Evolutionary conservation across 2,797 vertebrate species (phyloP).

Genomic region (Leucoraja ocellata): DNA sequence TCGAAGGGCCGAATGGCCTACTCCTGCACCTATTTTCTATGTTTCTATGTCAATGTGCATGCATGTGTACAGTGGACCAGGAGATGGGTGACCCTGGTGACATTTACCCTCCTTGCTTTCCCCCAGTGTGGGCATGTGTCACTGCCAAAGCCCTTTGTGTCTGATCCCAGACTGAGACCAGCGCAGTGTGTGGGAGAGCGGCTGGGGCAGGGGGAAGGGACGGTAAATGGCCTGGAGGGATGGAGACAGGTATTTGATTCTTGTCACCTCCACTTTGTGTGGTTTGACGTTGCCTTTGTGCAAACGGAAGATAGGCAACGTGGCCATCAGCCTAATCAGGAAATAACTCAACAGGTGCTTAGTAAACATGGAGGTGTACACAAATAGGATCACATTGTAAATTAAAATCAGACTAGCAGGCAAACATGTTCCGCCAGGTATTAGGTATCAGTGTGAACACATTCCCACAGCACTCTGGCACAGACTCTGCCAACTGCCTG

Average conservation of each 20-base stretch:
- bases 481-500: not conserved
- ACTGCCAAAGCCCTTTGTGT: too few species aligned
- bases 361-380: constrained; percentile 22
- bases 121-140: too few species aligned
- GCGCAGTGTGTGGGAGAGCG: not conserved
- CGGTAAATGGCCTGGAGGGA: not conserved
- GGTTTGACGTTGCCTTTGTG: constrained; percentile 21
- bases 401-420: constrained; percentile 10
- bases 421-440: constrained; percentile 1
- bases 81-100: too few species aligned
- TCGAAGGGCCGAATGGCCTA: too few species aligned
- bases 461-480: not conserved
- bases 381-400: constrained; percentile 24
- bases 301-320: constrained; percentile 23
- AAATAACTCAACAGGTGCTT: constrained; percentile 35
- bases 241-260: constrained; percentile 10
- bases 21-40: too few species aligned
- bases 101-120: too few species aligned
- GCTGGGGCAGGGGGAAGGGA: not conserved
- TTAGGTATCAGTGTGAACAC: constrained; percentile 26
- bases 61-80: too few species aligned
- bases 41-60: too few species aligned
- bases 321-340: constrained; percentile 22
- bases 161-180: too few species aligned
- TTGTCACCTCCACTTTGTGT: constrained; percentile 26